A percentile compares a stretch with the other conserved stretches of the same genome.
Evolutionary conservation across 2,113 vertebrate species (phyloP).

Genomic region (Donacobius atricapilla): DNA sequence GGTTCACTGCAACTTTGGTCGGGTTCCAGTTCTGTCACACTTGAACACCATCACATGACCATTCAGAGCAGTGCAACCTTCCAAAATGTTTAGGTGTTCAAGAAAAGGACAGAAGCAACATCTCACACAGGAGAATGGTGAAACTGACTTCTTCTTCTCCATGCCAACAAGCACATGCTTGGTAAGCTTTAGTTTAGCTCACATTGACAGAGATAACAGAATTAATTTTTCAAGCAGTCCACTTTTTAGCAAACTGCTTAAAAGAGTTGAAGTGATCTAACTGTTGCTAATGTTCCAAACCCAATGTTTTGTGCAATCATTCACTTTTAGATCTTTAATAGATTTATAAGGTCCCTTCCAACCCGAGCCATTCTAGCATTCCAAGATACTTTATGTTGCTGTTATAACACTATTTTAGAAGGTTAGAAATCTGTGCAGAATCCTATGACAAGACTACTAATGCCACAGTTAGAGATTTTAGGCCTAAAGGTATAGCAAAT

Average conservation of each 20-base stretch:
- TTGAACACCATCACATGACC: rapidly evolving
- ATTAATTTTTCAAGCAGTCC: neutral
- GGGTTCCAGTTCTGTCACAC: rapidly evolving
- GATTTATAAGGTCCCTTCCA: neutral
- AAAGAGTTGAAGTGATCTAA: neutral
- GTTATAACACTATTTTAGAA: neutral
- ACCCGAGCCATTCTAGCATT: neutral
- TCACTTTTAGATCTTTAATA: neutral
- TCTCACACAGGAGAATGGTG: neutral
- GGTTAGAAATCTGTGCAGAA: neutral
- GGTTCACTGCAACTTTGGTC: neutral
- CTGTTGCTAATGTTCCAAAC: neutral
- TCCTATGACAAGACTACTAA: neutral
- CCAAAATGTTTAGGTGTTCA: neutral
- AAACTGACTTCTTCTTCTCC: neutral
- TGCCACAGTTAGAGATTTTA: neutral
- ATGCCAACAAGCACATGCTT: neutral
- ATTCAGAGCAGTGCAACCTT: neutral
- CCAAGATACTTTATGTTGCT: neutral
- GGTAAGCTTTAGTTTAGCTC: neutral
- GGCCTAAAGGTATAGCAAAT: neutral
- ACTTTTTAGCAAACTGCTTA: neutral
- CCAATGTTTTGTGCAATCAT: neutral
- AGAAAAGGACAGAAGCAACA: neutral
- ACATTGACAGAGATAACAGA: neutral